Base-by-base conservation (phyloP, 1,140 invertebrate genomes). In the Drosophila cardini region DNA sequence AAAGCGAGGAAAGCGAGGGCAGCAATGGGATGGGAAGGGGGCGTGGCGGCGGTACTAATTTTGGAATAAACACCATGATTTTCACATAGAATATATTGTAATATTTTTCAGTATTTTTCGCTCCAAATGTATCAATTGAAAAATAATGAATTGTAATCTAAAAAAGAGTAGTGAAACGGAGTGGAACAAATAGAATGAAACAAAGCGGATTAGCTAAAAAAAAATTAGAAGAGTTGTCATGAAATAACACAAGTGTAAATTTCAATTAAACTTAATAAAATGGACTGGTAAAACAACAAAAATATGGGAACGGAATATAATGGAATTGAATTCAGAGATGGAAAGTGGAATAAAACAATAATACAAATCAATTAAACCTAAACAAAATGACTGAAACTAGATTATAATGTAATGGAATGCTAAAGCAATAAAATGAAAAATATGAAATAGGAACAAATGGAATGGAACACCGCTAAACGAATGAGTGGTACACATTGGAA, bases 41-140 rank as follows among this genome's bases (percentile, higher is more conserved):
- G n/a, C n/a, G n/a, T n/a, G n/a, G n/a, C n/a, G n/a, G n/a, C n/a
- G 53, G 52, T 4, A 32, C 46, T 70, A 34, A 70, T 63, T 63
- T 63, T 48, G 18, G 30, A 48, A 55, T 40, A 26, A 26, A 5
- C 21, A 18, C 13, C 43, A 21, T 16, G 40, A 36, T 56, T 65
- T 63, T 55, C 34, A 56, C 40, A 16, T n/a, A n/a, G n/a, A n/a
- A n/a, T n/a, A n/a, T n/a, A n/a, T n/a, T n/a, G n/a, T n/a, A n/a
- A n/a, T n/a, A n/a, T n/a, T n/a, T n/a, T n/a, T n/a, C n/a, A n/a
- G n/a, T n/a, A n/a, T n/a, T n/a, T n/a, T n/a, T n/a, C 9, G 43
- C 8, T 21, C 21, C 16, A 18, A 18, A 15, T 58, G 1, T 16
- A 30, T 46, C 26, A 60, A 60, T 50, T 50, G 11, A 32, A 53